Conservation (phyloP, 2,113 vertebrate species). For the Thinocorus orbignyianus region DNA sequence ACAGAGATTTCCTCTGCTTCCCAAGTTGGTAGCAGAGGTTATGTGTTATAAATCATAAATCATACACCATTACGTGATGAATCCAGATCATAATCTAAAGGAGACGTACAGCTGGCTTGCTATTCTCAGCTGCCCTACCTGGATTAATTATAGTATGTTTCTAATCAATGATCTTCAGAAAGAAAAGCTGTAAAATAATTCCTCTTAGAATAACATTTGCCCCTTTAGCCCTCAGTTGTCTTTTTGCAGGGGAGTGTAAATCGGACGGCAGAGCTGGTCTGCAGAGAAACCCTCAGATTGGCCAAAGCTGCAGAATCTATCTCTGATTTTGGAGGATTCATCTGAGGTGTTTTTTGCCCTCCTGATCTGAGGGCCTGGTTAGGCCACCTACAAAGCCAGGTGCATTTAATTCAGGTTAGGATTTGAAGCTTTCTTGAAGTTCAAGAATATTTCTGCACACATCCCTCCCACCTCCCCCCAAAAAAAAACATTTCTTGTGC, state of each 20-base stretch:
- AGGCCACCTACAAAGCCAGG: not conserved
- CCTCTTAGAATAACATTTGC: not conserved
- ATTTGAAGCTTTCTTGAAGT: not conserved
- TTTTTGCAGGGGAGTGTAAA: not conserved
- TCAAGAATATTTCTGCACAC: not conserved
- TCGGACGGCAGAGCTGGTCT: not conserved
- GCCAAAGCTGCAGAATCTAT: not conserved
- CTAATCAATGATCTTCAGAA: not conserved
- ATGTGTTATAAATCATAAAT: not conserved
- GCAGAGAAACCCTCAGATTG: not conserved
- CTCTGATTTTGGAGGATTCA: not conserved
- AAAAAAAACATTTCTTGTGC: not conserved
- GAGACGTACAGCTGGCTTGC: not conserved
- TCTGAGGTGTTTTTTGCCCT: not conserved
- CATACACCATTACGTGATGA: not conserved
- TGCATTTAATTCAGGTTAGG: not conserved
- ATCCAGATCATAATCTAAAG: not conserved
- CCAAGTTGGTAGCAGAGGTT: not conserved
- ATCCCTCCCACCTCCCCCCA: rapidly evolving
- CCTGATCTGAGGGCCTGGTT: not conserved
- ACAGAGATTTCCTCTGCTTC: not conserved
- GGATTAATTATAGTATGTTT: not conserved
- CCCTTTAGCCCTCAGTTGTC: not conserved
- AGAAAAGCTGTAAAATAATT: not conserved
- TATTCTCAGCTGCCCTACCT: not conserved